Base-by-base conservation (phyloP, 2,113 vertebrate genomes). In the Brienomyrus longianalis region DNA sequence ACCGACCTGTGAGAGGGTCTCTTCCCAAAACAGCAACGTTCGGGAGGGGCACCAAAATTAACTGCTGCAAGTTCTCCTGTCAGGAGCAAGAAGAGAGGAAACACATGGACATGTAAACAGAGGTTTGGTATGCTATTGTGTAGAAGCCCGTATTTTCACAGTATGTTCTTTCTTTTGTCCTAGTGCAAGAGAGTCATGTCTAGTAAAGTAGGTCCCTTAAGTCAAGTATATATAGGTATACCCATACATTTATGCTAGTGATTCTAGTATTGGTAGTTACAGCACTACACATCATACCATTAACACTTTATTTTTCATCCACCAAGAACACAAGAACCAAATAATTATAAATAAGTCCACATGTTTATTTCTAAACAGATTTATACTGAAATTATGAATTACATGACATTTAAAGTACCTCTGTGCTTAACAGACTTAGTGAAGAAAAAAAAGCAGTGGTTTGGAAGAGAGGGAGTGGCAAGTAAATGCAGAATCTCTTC, bases 1-100 rank as follows among this genome's bases (percentile, higher is more conserved):
- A 5, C 84, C 91, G 94, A 98, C 97, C 97, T 96, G 97, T 97
- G 77, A 97, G 92, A 35, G 97, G 97, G 91, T 98, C 96, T 90
- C 95, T 95, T 23, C 96, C 97, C 94, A 98, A 86, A 13, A 96
- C 95, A 91, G 96, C 96, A 48, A 97, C 92, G 50, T 97, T 97
- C 31, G 97, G 97, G 9, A 97, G 96, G 1, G 96, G 92, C 90
- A 95, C 96, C 92, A 98, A 94, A 92, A 98, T 94, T 93, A 98
- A 91, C 92, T 98, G 96, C 93, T 97, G 97, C 59, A 98, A 94
- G 91, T 97, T 96, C 89, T 98, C 97, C 97, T 98, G 85, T 84
- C 45, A 89, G 89, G 84, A 48, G 19, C 39, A 27, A 50, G 70
- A 52, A 1, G 52, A 88, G 6, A 50, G 70, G 43, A 89, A 47